Evolutionary conservation across 2,113 vertebrate genomes (phyloP).

Genomic region (Labeo rohita): DNA sequence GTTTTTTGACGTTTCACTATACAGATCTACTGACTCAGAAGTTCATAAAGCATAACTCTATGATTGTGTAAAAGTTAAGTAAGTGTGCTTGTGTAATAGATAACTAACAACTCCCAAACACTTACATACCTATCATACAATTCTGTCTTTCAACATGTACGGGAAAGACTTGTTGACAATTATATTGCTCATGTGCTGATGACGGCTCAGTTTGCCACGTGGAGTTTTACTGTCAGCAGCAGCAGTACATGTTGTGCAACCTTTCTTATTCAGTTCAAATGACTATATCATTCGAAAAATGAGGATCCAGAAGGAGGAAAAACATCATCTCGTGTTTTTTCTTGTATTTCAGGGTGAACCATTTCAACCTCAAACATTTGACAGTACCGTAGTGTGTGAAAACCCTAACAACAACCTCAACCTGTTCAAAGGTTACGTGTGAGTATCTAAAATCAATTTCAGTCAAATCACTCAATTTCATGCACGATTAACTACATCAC

Average conservation of each 20-base stretch:
- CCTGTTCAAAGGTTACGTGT: conserved; percentile 88
- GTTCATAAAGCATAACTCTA: background rate
- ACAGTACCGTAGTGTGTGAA: conserved; percentile 84
- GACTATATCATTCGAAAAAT: background rate
- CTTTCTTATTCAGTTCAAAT: background rate
- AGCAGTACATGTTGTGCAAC: background rate
- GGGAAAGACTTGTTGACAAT: conserved; percentile 41
- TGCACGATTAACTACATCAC: conserved; percentile 44
- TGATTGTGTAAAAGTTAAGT: too few relatives aligned
- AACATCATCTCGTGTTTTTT: background rate
- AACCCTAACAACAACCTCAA: conserved; percentile 89
- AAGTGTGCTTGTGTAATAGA: background rate
- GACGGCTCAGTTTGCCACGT: background rate
- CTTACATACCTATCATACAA: conserved; percentile 3
- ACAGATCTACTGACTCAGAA: background rate
- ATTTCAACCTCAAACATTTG: conserved; percentile 81
- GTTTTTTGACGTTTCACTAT: too few relatives aligned
- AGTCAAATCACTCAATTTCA: conserved; percentile 54
- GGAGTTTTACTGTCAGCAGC: background rate
- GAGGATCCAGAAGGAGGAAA: background rate
- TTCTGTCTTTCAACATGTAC: background rate
- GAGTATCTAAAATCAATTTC: conserved; percentile 66
- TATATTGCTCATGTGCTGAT: background rate
- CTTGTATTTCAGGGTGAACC: conserved; percentile 60
- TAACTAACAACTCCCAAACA: background rate